Evolutionary conservation across 2,797 vertebrate species (phyloP), one percentile per base, ranked within the genome.

Genomic region (Catostomus latipinnis): DNA sequence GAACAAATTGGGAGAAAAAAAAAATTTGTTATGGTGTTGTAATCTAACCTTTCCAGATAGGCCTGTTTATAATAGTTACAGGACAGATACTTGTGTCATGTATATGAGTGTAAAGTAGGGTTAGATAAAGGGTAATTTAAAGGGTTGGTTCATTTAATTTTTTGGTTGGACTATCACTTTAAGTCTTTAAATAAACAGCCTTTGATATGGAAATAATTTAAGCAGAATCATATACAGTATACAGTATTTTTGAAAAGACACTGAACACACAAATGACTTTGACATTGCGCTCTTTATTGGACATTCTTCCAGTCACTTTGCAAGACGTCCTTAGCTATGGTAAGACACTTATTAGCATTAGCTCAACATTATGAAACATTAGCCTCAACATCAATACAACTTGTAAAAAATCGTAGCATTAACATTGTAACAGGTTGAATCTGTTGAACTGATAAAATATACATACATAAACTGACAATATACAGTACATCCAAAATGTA

Each of bases 341-440:
- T 46, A 54, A 60, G 74, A 76, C 50, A 56, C 10, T 63, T 6
- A 16, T 65, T 45, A 65, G 61, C 73, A 54, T 74, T 45, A 75
- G 60, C 22, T 54, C 46, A 63, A 48, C 66, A 49, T 76, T 67
- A 69, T 62, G 76, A 78, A 56, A n/a, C 66, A 11, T 50, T 18
- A 52, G 76, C 76, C 76, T 78, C 76, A 71, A 70, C 34, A 67
- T 78, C 76, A 78, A 43, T 48, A 61, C 69, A 49, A 52, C 16
- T 1, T 49, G 6, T 48, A 77, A 70, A 71, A 14, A 54, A 5
- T 46, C 1, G 62, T 65, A 3, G 43, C 69, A 71, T 48, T 65
- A 53, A 76, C 12, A 79, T 49, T 34, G 50, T 71, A 71, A 50
- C 50, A 8, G 16, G 56, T 63, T 65, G 49, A 56, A 48, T 50